phyloP scores from a whole-genome alignment of 2,888 invertebrate genomes.

The Alloscopus bannaensis region DNA sequence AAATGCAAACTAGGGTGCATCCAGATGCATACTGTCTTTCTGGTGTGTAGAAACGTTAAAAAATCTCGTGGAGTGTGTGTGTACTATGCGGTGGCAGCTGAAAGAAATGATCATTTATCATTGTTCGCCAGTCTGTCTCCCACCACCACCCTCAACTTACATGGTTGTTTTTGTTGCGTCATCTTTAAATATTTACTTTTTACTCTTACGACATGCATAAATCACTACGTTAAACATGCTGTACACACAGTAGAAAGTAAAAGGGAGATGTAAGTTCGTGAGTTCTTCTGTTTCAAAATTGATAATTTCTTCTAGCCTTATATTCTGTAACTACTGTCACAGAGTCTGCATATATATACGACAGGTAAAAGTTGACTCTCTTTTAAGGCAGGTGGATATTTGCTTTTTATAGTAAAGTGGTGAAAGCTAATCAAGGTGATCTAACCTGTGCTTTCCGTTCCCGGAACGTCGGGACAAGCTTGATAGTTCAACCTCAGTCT shows the following conservation, averaged over 20 bases:
- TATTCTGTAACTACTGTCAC: background rate
- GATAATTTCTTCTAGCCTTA: too few species aligned
- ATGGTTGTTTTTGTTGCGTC: conserved; percentile 25
- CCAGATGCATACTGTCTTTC: background rate
- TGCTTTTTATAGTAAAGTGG: conserved; percentile 16
- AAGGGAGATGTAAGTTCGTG: too few species aligned
- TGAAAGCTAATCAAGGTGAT: too few species aligned
- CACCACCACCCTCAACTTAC: too few species aligned
- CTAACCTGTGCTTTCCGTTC: conserved; percentile 92
- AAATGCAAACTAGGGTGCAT: conserved; percentile 47
- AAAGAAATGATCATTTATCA: conserved; percentile 55
- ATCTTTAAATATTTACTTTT: conserved; percentile 34
- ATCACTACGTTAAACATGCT: too few species aligned
- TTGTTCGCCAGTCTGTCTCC: conserved; percentile 33
- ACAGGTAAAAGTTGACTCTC: background rate
- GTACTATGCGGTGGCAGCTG: conserved; percentile 12
- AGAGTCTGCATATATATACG: background rate
- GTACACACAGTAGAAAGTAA: too few species aligned
- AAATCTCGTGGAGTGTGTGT: too few species aligned
- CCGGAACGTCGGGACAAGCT: conserved; percentile 93
- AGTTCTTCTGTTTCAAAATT: too few species aligned
- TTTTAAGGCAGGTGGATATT: background rate
- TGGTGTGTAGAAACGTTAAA: conserved; percentile 9
- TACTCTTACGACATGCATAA: too few species aligned
- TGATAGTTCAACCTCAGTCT: conserved; percentile 92